These are phyloP conservation scores for Umimayanthus kanabou DNA, from an alignment of 92 coral and sea anemone species.

Conservation along the genomic window DNA sequence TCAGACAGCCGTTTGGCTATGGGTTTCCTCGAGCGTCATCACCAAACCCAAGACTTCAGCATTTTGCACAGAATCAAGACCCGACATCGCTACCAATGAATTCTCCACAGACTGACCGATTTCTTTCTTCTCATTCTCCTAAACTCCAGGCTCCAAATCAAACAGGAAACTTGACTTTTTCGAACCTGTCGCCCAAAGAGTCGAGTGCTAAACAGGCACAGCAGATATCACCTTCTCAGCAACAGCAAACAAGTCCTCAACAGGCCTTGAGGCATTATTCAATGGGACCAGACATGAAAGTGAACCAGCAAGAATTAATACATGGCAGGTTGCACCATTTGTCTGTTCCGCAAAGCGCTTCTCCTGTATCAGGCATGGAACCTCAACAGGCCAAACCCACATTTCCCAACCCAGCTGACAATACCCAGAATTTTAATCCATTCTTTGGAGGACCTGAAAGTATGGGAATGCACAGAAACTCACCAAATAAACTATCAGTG, in stretches of 20 bases:
- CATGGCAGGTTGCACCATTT: constrained; percentile 63
- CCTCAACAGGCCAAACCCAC: constrained; percentile 64
- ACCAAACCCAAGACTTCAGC: constrained; percentile 80
- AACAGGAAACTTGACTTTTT: constrained; percentile 60
- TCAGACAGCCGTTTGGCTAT: constrained; percentile 76
- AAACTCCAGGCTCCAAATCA: constrained; percentile 73
- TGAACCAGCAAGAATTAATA: constrained; percentile 73
- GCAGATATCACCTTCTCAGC: constrained; percentile 62
- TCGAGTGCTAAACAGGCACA: constrained; percentile 71
- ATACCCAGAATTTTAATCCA: constrained; percentile 56
- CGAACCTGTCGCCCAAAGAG: constrained; percentile 81
- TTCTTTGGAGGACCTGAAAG: constrained; percentile 67
- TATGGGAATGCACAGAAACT: constrained; percentile 65
- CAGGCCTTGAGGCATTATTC: constrained; percentile 79
- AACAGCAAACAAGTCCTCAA: constrained; percentile 69
- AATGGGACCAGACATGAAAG: constrained; percentile 61
- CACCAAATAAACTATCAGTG: constrained; percentile 60
- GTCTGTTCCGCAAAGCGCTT: constrained; percentile 34
- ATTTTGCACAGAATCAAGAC: constrained; percentile 71
- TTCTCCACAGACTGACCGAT: constrained; percentile 58
- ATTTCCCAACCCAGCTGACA: constrained; percentile 52
- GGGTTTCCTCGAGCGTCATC: constrained; percentile 87
- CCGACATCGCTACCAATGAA: constrained; percentile 53
- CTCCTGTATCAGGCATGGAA: constrained; percentile 47
- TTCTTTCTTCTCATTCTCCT: constrained; percentile 79